Evolutionary conservation across 2,797 vertebrate species (phyloP), one percentile per base, ranked within the genome.

Genomic region (Bradypus variegatus): DNA sequence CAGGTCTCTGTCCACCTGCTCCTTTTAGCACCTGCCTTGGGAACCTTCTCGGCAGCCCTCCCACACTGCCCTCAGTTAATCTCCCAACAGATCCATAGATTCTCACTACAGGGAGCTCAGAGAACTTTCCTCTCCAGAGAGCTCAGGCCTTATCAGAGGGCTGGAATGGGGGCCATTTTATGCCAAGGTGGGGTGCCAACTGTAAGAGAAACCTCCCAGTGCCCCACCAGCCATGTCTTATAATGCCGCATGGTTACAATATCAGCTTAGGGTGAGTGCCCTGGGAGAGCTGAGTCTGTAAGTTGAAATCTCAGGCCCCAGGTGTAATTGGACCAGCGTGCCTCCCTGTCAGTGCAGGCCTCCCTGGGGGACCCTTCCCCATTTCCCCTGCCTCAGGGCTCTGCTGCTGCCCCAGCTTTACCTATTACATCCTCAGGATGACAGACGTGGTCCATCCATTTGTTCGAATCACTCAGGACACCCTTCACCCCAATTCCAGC

Each of bases 331-430:
- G 23, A 31, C 45, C 82, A 62, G 25, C 14, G 33, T 27, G 4
- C 58, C 10, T 55, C 38, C 7, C 65, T 33, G 10, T 70, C 45
- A 2, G 6, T 1, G 12, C 19, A 9, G n/a, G 29, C 9, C 31
- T 6, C 16, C 15, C 45, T 84, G 25, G 23, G 33, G 58, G 27
- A 15, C 29, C 7, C 48, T 33, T 18, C 70, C 29, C 14, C 0
- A 29, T 0, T 0, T 5, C 18, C 29, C 23, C 19, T 58, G 7
- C 29, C 58, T 55, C 53, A 25, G 58, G n/a, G 19, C 38, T 75
- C 79, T 50, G 19, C 13, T 19, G 77, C 62, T 18, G 6, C 55
- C 0, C 0, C 1, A 29, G 23, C 21, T 79, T 76, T 25, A 38
- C 15, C 77, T 25, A 41, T 2, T 31, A 25, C 25, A 8, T 82